Conservation (phyloP, 1,140 invertebrate species). For the Schlechtendalia chinensis region DNA sequence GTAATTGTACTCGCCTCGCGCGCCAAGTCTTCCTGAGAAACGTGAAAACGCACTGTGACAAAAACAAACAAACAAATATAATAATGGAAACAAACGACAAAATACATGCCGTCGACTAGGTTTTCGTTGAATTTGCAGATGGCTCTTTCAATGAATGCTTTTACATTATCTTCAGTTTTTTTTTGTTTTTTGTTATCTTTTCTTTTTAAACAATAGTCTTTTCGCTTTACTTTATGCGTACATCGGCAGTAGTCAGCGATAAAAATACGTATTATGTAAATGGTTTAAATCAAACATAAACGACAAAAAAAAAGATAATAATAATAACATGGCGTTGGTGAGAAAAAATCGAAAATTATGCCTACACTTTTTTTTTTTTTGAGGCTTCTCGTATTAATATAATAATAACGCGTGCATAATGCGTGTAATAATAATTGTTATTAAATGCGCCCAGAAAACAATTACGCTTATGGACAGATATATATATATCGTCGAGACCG, state of each 20-base stretch:
- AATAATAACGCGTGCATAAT: neutral
- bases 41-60: conserved; percentile 22
- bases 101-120: conserved; percentile 25
- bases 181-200: too few relatives aligned
- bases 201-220: neutral
- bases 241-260: neutral
- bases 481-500: neutral
- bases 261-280: neutral
- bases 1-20: neutral
- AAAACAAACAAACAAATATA: conserved; percentile 4
- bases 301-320: neutral
- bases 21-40: neutral
- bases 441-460: neutral
- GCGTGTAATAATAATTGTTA: neutral
- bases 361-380: neutral
- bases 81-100: neutral
- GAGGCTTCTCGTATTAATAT: neutral
- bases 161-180: too few relatives aligned
- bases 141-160: conserved; percentile 1
- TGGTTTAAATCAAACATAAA: neutral
- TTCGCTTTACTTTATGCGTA: neutral
- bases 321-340: neutral
- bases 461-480: neutral
- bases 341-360: neutral
- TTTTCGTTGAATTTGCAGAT: conserved; percentile 39